These are phyloP conservation scores for Onthophagus sagittarius DNA, from an alignment of 2,888 invertebrate species.

Conservation along the genomic window DNA sequence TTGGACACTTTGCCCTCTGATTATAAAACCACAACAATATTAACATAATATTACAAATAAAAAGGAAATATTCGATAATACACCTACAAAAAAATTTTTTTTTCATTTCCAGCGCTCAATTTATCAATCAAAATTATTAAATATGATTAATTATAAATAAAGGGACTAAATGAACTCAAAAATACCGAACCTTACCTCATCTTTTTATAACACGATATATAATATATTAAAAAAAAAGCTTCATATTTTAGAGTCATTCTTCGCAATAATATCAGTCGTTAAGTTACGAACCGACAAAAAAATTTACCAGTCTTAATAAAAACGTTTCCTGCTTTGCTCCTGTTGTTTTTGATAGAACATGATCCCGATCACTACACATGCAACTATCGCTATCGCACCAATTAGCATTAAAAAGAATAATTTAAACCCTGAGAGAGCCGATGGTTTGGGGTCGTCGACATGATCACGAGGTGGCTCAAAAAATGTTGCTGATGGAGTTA, in stretches of 20 bases:
- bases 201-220: background rate
- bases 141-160: no score
- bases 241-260: background rate
- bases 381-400: constrained; percentile 77
- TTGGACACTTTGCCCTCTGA: no score
- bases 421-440: constrained; percentile 84
- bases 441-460: constrained; percentile 81
- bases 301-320: constrained; percentile 53
- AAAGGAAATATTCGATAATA: no score
- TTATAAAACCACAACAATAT: no score
- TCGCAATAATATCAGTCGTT: constrained; percentile 9
- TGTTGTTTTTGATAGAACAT: constrained; percentile 92
- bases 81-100: no score
- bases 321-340: constrained; percentile 83
- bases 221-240: background rate
- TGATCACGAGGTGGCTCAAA: constrained; percentile 91
- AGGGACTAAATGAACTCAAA: no score
- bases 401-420: constrained; percentile 85
- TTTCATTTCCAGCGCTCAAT: no score
- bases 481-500: constrained; percentile 83
- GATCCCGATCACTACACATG: constrained; percentile 80
- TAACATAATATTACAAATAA: no score
- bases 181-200: no score
- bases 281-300: constrained; percentile 7
- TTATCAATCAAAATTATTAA: no score